A percentile compares a stretch with the other conserved stretches of the same genome.
phyloP scores from a whole-genome alignment of 2,888 invertebrate species.

The Mesochorus sp. region DNA sequence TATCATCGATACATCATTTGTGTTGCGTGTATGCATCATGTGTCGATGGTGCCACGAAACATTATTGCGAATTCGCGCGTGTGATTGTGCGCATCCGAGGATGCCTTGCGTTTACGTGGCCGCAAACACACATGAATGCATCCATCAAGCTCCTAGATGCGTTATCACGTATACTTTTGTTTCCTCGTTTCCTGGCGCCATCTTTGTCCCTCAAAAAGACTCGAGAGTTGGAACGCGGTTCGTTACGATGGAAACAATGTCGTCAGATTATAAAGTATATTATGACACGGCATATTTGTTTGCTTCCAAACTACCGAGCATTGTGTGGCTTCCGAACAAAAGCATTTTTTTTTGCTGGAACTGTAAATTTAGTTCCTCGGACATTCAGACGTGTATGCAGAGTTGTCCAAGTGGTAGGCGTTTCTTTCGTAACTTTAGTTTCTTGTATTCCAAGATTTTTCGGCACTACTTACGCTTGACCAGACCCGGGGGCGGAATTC shows the following conservation, averaged over 20 bases:
- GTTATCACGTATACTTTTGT: not conserved
- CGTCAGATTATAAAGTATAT: not conserved
- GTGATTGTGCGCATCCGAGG: not conserved
- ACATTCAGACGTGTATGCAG: not conserved
- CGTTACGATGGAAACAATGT: not conserved
- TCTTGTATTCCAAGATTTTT: conserved; percentile 36
- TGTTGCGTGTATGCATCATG: not conserved
- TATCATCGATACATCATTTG: conserved; percentile 1
- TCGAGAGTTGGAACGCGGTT: not conserved
- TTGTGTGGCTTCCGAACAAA: too few species aligned
- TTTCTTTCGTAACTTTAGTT: conserved; percentile 13
- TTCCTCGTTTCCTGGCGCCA: not conserved
- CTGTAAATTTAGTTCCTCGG: too few species aligned
- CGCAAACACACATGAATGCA: too few species aligned
- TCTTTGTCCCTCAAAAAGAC: not conserved
- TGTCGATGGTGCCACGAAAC: not conserved
- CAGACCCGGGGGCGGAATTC: conserved; percentile 49
- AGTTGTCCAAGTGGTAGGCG: not conserved
- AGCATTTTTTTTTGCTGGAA: too few species aligned
- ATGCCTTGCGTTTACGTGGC: not conserved
- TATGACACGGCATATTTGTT: too few species aligned
- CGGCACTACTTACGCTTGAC: conserved; percentile 9
- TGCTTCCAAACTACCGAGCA: not conserved
- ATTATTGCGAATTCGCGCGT: not conserved
- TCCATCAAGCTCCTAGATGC: too few species aligned